Base-by-base conservation (phyloP, 2,888 invertebrate genomes). In the Papilio demoleus region DNA sequence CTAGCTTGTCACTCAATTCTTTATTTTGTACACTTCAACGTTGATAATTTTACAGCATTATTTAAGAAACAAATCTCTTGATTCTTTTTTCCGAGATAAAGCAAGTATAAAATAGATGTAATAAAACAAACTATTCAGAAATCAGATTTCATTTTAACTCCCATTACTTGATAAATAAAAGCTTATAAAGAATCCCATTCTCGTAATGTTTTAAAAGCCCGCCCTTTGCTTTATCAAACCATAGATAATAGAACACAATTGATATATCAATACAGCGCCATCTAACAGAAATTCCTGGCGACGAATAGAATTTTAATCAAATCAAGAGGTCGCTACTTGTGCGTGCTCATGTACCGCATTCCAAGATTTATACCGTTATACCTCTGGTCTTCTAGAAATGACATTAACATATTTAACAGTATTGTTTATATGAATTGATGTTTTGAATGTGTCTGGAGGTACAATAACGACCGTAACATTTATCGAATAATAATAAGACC, bases 241-340 rank as follows among this genome's bases (percentile, higher is more conserved):
- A 56, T 9, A 56, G 53, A 31, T 17, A 22, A 53, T n/a, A 50
- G 14, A 12, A 11, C 9, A n/a, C 6, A 53, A 17, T n/a, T 6
- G n/a, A 22, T 45, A 11, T 8, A 17, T 56, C 8, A 31, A 4
- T n/a, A 60, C 6, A 60, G 24, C 38, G 63, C 63, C 63, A 64
- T 64, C 63, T 64, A 50, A 1, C 22, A 24, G n/a, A 36, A 38
- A 6, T 22, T 6, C 11, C 3, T 19, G 24, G n/a, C 2, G 4
- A 5, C 0, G 4, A n/a, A 36, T n/a, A 42, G 40, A 31, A 62
- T 34, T 45, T 31, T 34, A n/a, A 31, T 14, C 11, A 3, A 14
- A 17, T 12, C n/a, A n/a, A 65, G 65, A 65, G 24, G 65, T 59
- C 65, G 31, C 50, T 50, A 38, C 24, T 50, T 14, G 50, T 31